Percentiles rank a stretch among this genome's conserved stretches.
Evolutionary conservation across 2,888 invertebrate species (phyloP).

Genomic region (Catocala nupta): DNA sequence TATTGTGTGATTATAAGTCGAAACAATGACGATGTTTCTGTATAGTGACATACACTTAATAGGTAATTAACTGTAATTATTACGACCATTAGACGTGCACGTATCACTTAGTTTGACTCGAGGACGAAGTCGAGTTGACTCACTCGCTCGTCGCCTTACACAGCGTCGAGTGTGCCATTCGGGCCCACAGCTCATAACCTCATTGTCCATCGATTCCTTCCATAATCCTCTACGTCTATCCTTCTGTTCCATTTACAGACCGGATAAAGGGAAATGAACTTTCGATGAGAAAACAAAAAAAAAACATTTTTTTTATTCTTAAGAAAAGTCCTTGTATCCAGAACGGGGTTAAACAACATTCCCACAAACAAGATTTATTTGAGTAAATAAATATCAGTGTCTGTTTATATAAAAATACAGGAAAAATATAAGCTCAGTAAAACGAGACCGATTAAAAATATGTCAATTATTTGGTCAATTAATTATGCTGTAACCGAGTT

Average conservation of each 20-base stretch:
- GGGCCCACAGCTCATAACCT: conserved; percentile 72
- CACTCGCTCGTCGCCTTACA: conserved; percentile 18
- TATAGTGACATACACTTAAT: background rate
- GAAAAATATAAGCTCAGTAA: conserved; percentile 5
- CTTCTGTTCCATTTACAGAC: conserved; percentile 57
- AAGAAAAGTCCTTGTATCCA: conserved; percentile 36
- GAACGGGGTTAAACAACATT: conserved; percentile 42
- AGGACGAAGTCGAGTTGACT: conserved; percentile 31
- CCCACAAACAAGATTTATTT: conserved; percentile 27
- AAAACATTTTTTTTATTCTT: conserved; percentile 23
- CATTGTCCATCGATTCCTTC: conserved; percentile 76
- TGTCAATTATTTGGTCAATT: no score
- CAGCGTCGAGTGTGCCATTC: conserved; percentile 39
- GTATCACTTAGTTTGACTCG: background rate
- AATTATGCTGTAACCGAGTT: background rate
- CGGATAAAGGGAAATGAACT: conserved; percentile 45
- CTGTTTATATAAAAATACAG: background rate
- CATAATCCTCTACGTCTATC: conserved; percentile 56
- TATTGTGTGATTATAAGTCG: conserved; percentile 8
- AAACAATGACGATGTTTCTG: background rate
- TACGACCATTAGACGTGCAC: background rate
- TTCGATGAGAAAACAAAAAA: conserved; percentile 37
- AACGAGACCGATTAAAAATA: background rate
- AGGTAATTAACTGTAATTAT: conserved; percentile 3
- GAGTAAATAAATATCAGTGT: conserved; percentile 19